Evolutionary conservation across 2,113 vertebrate species (phyloP), one percentile per base, ranked within the genome.

Genomic region (Herpailurus yagouaroundi): DNA sequence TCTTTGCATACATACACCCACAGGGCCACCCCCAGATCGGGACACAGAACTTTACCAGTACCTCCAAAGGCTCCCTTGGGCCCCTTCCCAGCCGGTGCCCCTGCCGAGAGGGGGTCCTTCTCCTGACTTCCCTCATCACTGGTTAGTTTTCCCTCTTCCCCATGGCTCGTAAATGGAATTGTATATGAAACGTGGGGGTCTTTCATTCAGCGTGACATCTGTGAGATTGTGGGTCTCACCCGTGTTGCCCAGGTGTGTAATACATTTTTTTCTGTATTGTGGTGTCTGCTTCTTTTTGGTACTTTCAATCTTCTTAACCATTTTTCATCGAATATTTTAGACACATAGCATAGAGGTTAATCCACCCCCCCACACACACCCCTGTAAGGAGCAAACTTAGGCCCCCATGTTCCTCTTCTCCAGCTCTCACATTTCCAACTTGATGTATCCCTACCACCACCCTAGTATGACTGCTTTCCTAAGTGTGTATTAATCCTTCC

Each of bases 221-320:
- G 14, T 80, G 82, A 55, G 87, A 21, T 91, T 38, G 14, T 80
- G 82, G 64, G 87, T 15, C 36, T 66, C 55, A 13, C 11, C 15
- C 7, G 0, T 23, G 0, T 33, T 6, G 19, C 4, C 0, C 27
- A 25, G 10, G 21, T 66, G 31, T 3, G 10, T 1, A 45, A 19
- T 73, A 36, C 21, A 16, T 55, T 81, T 66, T 45, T 82, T 81
- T 52, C 21, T 25, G 23, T 66, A 27, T 48, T 15, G 15, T 23
- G 41, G 77, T 21, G 2, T 21, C 77, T 60, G 36, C 27, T 63
- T 89, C 66, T 79, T 85, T 88, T 77, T 13, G n/a, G 63, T 48
- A 25, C 14, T 86, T 94, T 7, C 38, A 55, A 74, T 13, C 81
- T 38, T 73, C 25, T 63, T 57, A 55, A 25, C 38, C 9, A 4